A percentile compares a stretch with the other conserved stretches of the same genome.
phyloP scores from a whole-genome alignment of 2,888 invertebrate genomes.

The Ochropacha duplaris region DNA sequence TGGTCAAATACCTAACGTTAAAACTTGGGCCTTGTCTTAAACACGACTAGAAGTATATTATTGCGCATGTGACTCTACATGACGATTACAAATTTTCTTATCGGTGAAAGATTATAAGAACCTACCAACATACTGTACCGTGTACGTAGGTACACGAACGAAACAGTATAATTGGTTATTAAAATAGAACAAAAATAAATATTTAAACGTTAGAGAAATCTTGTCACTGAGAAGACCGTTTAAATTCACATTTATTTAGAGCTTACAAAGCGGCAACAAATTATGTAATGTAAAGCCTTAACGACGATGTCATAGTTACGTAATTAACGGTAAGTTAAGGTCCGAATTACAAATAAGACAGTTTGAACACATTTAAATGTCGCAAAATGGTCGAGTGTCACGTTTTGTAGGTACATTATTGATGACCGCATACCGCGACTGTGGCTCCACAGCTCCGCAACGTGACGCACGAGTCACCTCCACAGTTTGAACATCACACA shows the following conservation, averaged over 20 bases:
- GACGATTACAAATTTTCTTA: background rate
- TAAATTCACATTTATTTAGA: background rate
- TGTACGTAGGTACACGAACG: background rate
- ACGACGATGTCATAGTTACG: background rate
- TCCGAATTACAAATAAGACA: background rate
- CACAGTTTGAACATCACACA: constrained; percentile 40
- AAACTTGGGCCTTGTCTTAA: constrained; percentile 5
- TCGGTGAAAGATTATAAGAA: background rate
- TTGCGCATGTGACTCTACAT: background rate
- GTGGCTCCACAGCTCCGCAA: constrained; percentile 26
- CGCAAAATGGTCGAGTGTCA: constrained; percentile 32
- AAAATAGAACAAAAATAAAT: too few species aligned
- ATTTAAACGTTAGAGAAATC: background rate
- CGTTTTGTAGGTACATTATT: constrained; percentile 26
- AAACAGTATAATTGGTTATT: background rate
- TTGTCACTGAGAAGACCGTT: background rate
- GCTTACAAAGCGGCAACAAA: background rate
- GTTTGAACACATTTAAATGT: constrained; percentile 24
- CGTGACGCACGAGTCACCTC: constrained; percentile 50
- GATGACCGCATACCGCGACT: constrained; percentile 32
- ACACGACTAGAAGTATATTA: background rate
- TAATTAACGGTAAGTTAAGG: too few species aligned
- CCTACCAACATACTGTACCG: background rate
- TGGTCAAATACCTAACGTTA: constrained; percentile 32
- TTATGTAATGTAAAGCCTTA: background rate